Evolutionary conservation across 2,797 vertebrate species (phyloP), one percentile per base, ranked within the genome.

Genomic region (Cirrhinus molitorella): DNA sequence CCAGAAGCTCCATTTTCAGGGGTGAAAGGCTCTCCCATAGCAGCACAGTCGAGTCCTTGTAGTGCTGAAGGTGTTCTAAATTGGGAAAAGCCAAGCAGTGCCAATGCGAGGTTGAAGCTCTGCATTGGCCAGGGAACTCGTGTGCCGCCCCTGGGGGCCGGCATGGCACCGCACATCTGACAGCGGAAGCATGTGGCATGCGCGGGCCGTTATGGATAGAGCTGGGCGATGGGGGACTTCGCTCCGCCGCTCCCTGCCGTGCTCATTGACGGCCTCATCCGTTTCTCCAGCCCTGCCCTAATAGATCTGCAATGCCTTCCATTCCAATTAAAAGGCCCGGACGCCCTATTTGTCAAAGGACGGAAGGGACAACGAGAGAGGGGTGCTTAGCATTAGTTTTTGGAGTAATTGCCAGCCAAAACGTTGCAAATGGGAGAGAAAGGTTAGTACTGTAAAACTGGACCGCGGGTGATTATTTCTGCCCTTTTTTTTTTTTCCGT

Each of bases 281-380:
- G 94, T 95, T 93, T 92, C 92, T 91, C 90, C 92, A 90, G 94
- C 88, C 92, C 92, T 89, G 76, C 89, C 89, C 94, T 92, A 92
- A 94, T 94, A 93, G 92, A 95, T 94, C 93, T 93, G 89, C 92
- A 89, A 89, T 85, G 73, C 88, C 90, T 92, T 93, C 91, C 84
- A 90, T 91, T 92, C 94, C 95, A 95, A 95, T 96, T 96, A 96
- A 92, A 90, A 94, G 93, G 94, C 93, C 91, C 92, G 90, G 89
- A 89, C 13, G 72, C 91, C 93, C 93, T 93, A 93, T 95, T 95
- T 93, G 92, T 96, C 93, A 95, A 89, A 91, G 92, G 90, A 92
- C 87, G 89, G 93, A 92, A 85, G 90, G 88, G 91, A 92, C 92
- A 91, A 93, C 91, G 57, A 90, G 89, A 90, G 91, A 93, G 91